phyloP scores from a whole-genome alignment of 2,888 invertebrate species.

The Syrphus vitripennis region DNA sequence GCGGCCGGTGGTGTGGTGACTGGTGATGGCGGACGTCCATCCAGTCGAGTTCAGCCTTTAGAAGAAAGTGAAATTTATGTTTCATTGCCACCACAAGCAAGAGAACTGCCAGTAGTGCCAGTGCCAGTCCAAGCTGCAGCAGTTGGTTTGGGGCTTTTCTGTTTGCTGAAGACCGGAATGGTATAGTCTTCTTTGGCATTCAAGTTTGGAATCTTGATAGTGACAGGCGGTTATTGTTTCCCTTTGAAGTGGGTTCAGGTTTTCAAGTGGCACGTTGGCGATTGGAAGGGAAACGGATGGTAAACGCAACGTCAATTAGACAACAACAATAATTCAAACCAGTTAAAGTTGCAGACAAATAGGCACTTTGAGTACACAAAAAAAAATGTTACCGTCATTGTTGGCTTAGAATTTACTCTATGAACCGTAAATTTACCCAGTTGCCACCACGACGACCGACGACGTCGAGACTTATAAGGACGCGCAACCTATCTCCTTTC shows the following conservation, averaged over 20 bases:
- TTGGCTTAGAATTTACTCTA: not conserved
- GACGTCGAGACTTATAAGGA: not conserved
- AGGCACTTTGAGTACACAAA: not conserved
- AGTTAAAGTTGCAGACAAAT: not conserved
- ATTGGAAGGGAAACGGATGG: not conserved
- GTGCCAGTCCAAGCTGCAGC: not conserved
- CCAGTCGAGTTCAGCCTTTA: slow-evolving; percentile 47
- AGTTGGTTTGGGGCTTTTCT: not conserved
- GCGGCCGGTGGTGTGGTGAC: too few species aligned
- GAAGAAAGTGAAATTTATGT: slow-evolving; percentile 63
- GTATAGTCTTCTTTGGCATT: slow-evolving; percentile 9
- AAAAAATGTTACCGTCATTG: not conserved
- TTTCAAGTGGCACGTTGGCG: not conserved
- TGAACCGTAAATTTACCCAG: not conserved
- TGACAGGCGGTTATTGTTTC: not conserved
- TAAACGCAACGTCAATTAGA: not conserved
- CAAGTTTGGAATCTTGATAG: not conserved
- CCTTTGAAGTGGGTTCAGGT: not conserved
- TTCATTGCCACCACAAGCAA: slow-evolving; percentile 30
- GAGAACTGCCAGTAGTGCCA: not conserved
- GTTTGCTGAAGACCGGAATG: not conserved
- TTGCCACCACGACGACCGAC: too few species aligned
- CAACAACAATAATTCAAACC: not conserved
- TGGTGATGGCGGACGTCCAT: not conserved
- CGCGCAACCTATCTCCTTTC: too few species aligned